Evolutionary conservation across 1,140 invertebrate genomes (phyloP).

Genomic region (Holcopasites calliopsidis): DNA sequence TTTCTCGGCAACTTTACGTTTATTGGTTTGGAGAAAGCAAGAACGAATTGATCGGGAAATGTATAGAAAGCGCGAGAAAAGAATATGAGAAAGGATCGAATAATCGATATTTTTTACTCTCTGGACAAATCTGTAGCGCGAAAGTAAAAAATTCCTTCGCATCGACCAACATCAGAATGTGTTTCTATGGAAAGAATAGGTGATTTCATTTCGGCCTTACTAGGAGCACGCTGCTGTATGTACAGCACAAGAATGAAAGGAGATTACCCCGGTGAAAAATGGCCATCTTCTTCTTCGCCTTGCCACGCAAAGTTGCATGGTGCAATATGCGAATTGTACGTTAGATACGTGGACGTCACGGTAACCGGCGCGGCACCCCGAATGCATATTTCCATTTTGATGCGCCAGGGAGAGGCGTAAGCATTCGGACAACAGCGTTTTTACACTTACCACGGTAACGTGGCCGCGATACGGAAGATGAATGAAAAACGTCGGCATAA

Average conservation of each 20-base stretch:
- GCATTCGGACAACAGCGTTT: constrained; percentile 16
- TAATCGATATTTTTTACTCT: too few species aligned
- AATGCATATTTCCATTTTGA: constrained; percentile 40
- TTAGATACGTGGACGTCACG: background rate
- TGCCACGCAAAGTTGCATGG: background rate
- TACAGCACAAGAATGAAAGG: background rate
- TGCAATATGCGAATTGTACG: background rate
- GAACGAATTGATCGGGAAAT: too few species aligned
- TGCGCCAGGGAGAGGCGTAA: constrained; percentile 2
- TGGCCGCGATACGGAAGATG: constrained; percentile 8
- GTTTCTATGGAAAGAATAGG: background rate
- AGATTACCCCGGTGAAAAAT: background rate
- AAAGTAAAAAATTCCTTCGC: too few species aligned
- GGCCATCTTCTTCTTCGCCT: constrained; percentile 3
- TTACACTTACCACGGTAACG: constrained; percentile 30
- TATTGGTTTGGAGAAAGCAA: too few species aligned
- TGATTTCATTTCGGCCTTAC: background rate
- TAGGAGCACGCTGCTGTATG: background rate
- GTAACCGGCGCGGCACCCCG: constrained; percentile 1
- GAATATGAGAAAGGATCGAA: too few species aligned
- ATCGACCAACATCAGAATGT: too few species aligned
- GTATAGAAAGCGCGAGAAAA: too few species aligned
- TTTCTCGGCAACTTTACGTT: too few species aligned
- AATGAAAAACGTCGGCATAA: constrained; percentile 36
- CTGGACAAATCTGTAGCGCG: too few species aligned